These are phyloP conservation scores for Bugula neritina DNA, from an alignment of 2,888 invertebrate species.

Conservation along the genomic window DNA sequence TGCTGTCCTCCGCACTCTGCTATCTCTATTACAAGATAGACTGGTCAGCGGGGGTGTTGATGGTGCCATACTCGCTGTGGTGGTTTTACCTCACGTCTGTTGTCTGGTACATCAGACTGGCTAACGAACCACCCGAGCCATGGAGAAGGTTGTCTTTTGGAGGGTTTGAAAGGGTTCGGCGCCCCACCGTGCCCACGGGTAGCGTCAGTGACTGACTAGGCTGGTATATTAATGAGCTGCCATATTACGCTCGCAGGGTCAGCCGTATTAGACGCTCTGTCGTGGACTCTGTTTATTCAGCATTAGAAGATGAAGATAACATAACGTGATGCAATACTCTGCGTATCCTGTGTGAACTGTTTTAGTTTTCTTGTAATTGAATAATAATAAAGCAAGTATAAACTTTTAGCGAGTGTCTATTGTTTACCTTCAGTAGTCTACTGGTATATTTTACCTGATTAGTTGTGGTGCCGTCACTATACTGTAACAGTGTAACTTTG, in stretches of 20 bases:
- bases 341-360: no score
- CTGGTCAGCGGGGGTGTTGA: not conserved
- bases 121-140: constrained; percentile 20
- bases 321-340: no score
- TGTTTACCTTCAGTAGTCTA: no score
- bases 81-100: constrained; percentile 23
- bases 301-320: no score
- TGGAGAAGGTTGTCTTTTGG: constrained; percentile 22
- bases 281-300: not conserved
- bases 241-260: not conserved
- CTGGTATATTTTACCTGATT: no score
- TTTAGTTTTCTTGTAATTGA: no score
- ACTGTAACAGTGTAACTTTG: no score
- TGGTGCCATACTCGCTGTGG: constrained; percentile 8
- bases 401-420: no score
- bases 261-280: not conserved
- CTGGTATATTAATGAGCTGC: not conserved
- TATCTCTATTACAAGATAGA: not conserved
- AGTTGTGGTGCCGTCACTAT: no score
- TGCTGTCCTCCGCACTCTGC: not conserved
- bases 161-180: not conserved
- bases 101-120: constrained; percentile 14
- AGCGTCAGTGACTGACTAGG: constrained; percentile 10
- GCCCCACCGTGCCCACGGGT: not conserved
- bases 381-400: no score